A percentile compares a stretch with the other conserved stretches of the same genome.
These are phyloP conservation scores for Clostera curtula DNA, from an alignment of 2,888 invertebrate species.

Conservation along the genomic window DNA sequence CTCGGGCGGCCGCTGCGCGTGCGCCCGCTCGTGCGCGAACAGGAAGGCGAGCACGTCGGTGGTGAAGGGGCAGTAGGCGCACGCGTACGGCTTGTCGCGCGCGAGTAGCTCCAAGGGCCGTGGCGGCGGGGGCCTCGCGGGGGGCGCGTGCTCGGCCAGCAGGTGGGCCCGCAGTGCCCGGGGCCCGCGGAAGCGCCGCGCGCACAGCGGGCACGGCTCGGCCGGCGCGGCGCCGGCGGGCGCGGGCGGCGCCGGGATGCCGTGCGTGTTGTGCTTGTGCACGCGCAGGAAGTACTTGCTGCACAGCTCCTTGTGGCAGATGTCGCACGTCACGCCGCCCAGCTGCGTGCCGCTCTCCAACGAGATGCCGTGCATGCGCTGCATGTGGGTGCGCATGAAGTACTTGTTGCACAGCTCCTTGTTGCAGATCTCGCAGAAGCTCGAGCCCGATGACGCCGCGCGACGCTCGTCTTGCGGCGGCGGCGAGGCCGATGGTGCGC, in stretches of 20 bases:
- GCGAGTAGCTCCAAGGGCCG: constrained; percentile 75
- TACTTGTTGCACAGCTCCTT: constrained; percentile 99
- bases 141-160: constrained; percentile 87
- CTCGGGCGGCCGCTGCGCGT: constrained; percentile 60
- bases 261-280: constrained; percentile 98
- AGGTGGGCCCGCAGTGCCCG: constrained; percentile 93
- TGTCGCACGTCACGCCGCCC: constrained; percentile 95
- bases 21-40: constrained; percentile 93
- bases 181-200: constrained; percentile 88
- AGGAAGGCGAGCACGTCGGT: constrained; percentile 92
- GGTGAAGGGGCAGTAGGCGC: constrained; percentile 92
- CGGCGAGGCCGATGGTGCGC: constrained; percentile 52
- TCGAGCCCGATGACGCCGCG: constrained; percentile 79
- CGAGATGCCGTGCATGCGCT: constrained; percentile 97
- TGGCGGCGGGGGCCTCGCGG: constrained; percentile 55
- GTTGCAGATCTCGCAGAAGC: constrained; percentile 98
- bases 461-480: constrained; percentile 67
- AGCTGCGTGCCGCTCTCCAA: constrained; percentile 94
- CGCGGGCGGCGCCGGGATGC: constrained; percentile 90
- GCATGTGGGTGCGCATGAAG: constrained; percentile 99
- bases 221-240: constrained; percentile 66
- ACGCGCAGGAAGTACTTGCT: constrained; percentile 98
- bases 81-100: constrained; percentile 85
- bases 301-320: constrained; percentile 98
- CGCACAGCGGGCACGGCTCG: constrained; percentile 85